phyloP scores from a whole-genome alignment of 2,113 vertebrate genomes.

The Cinclus cinclus region DNA sequence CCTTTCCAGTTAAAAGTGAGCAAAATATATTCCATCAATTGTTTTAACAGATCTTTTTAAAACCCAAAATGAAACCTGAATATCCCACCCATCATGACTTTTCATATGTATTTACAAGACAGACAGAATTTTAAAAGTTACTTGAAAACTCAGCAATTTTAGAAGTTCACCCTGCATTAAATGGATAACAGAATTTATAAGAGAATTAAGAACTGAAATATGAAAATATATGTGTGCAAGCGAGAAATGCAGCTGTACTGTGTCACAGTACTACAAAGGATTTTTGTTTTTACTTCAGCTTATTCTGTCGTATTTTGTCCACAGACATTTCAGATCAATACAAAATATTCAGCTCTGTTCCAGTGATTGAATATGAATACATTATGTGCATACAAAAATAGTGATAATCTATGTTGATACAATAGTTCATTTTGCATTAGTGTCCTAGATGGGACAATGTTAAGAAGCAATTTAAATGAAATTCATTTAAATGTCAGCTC shows the following conservation, averaged over 20 bases:
- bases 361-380: slow-evolving; percentile 82
- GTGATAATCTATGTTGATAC: slow-evolving; percentile 93
- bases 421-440: slow-evolving; percentile 99
- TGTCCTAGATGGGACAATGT: slow-evolving; percentile 99
- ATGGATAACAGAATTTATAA: neutral
- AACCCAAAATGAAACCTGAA: neutral
- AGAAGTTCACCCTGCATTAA: neutral
- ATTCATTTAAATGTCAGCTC: slow-evolving; percentile 99
- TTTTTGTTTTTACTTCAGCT: slow-evolving; percentile 66
- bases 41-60: neutral
- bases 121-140: neutral
- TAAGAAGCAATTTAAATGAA: slow-evolving; percentile 99
- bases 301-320: slow-evolving; percentile 71
- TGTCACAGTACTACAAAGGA: slow-evolving; percentile 40
- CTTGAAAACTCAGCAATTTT: neutral
- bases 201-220: neutral
- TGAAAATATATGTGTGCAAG: slow-evolving; percentile 1
- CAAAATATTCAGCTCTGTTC: slow-evolving; percentile 79
- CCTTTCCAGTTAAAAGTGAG: neutral
- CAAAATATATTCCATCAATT: neutral
- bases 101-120: neutral
- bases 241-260: slow-evolving; percentile 41
- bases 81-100: neutral
- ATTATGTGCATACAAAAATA: slow-evolving; percentile 81
- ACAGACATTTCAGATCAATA: slow-evolving; percentile 80